phyloP scores from a whole-genome alignment of 2,797 vertebrate species.

The Notolepis coatsorum region DNA sequence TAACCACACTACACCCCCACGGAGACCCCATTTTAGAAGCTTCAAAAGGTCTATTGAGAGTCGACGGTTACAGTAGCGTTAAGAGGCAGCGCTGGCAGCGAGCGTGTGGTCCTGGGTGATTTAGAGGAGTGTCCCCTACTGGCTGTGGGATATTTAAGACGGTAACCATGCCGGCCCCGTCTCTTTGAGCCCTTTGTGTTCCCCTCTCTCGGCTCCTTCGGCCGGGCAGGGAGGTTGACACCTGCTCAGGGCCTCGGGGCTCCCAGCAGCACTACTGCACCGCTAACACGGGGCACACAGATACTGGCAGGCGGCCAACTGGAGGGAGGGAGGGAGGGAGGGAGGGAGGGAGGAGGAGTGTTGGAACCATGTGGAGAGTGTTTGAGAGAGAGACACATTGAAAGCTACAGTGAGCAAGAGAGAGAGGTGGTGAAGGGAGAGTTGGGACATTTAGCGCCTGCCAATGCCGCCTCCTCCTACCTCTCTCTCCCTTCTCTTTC shows the following conservation, averaged over 20 bases:
- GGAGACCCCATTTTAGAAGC: conserved; percentile 17
- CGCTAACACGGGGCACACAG: conserved; percentile 63
- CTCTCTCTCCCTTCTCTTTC: conserved; percentile 23
- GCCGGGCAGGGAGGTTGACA: conserved; percentile 71
- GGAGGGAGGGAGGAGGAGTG: conserved; percentile 10
- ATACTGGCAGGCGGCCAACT: conserved; percentile 62
- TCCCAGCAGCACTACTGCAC: conserved; percentile 67
- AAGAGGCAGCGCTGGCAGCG: conserved; percentile 53
- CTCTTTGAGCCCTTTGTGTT: conserved; percentile 78
- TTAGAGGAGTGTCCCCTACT: conserved; percentile 64
- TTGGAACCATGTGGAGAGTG: conserved; percentile 3
- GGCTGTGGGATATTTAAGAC: conserved; percentile 75
- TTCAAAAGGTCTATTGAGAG: conserved; percentile 46
- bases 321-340: conserved; percentile 37
- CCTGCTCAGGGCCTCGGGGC: conserved; percentile 75
- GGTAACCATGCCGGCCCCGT: conserved; percentile 74
- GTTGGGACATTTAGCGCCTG: conserved; percentile 71
- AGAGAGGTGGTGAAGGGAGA: conserved; percentile 36
- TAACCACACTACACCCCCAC: conserved; percentile 26
- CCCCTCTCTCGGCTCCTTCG: conserved; percentile 65
- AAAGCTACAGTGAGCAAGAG: background rate
- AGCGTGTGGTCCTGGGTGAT: conserved; percentile 63
- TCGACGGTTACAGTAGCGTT: conserved; percentile 61
- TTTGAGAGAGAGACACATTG: background rate
- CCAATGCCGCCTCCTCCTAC: conserved; percentile 59